Evolutionary conservation across 1,140 invertebrate genomes (phyloP).

Genomic region (Diabrotica virgifera): DNA sequence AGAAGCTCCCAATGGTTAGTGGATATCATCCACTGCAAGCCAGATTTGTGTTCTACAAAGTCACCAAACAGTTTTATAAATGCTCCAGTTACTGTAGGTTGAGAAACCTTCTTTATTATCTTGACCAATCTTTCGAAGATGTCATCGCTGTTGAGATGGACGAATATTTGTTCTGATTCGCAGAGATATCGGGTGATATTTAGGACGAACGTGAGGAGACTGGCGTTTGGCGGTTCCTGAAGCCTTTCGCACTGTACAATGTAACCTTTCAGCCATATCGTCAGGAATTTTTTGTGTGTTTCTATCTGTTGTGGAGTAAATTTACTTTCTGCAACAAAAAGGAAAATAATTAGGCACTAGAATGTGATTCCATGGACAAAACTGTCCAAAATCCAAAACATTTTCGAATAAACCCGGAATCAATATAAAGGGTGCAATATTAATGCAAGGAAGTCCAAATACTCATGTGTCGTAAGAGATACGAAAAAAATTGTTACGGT

Average conservation of each 20-base stretch:
- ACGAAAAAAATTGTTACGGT: too few species aligned
- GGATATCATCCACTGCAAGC: constrained; percentile 55
- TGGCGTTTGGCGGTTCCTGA: constrained; percentile 42
- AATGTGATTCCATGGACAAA: too few species aligned
- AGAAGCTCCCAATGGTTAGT: constrained; percentile 55
- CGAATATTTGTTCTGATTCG: constrained; percentile 47
- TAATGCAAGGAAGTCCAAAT: too few species aligned
- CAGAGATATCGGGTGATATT: constrained; percentile 51
- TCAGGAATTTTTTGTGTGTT: neutral
- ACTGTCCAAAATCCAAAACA: neutral
- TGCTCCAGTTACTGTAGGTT: constrained; percentile 59
- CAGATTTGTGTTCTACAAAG: constrained; percentile 54
- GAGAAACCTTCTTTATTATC: constrained; percentile 43
- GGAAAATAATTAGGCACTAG: too few species aligned
- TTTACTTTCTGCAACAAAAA: constrained; percentile 5
- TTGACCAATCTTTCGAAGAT: constrained; percentile 47
- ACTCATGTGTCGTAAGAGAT: too few species aligned
- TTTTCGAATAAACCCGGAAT: neutral
- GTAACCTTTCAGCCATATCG: constrained; percentile 21
- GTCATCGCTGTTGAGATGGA: constrained; percentile 45
- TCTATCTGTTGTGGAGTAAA: neutral
- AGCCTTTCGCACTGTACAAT: constrained; percentile 32
- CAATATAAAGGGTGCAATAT: too few species aligned
- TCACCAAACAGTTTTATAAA: constrained; percentile 56
- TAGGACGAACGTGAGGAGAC: constrained; percentile 49